A percentile compares a stretch with the other conserved stretches of the same genome.
phyloP scores from a whole-genome alignment of 2,888 invertebrate species.

The Sepiola atlantica region DNA sequence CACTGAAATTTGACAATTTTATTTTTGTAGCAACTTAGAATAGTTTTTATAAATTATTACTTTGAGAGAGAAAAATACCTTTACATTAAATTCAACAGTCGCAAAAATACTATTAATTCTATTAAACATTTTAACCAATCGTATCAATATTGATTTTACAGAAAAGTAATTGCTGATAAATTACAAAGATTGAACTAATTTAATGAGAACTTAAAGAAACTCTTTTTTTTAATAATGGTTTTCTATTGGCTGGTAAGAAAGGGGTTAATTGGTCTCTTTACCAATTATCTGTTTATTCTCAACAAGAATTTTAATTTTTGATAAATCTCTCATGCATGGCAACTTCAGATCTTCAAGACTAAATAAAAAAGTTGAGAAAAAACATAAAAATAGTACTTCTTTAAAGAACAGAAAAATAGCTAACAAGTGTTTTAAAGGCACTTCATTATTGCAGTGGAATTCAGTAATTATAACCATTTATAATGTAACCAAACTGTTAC shows the following conservation, averaged over 20 bases:
- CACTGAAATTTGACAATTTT: no score
- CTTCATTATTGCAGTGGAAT: no score
- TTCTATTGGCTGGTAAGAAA: background rate
- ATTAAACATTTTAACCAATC: background rate
- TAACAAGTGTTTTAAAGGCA: no score
- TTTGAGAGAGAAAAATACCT: no score
- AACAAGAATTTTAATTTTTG: background rate
- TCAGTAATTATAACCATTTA: no score
- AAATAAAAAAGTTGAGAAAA: background rate
- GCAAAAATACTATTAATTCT: background rate
- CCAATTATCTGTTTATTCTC: background rate
- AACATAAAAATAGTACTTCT: no score
- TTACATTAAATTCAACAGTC: background rate
- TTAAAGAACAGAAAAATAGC: background rate
- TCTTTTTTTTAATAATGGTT: no score
- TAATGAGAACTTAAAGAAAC: background rate
- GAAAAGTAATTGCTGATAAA: background rate
- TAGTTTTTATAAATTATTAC: no score
- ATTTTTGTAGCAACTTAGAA: no score
- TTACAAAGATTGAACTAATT: slow-evolving; percentile 5
- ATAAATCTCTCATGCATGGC: background rate
- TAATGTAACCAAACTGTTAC: no score
- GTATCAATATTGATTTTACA: background rate
- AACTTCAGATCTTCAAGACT: background rate
- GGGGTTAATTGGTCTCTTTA: slow-evolving; percentile 32